Percentiles rank a stretch among this genome's conserved stretches.
Evolutionary conservation across 2,113 vertebrate genomes (phyloP).

Genomic region (Epinephelus lanceolatus): DNA sequence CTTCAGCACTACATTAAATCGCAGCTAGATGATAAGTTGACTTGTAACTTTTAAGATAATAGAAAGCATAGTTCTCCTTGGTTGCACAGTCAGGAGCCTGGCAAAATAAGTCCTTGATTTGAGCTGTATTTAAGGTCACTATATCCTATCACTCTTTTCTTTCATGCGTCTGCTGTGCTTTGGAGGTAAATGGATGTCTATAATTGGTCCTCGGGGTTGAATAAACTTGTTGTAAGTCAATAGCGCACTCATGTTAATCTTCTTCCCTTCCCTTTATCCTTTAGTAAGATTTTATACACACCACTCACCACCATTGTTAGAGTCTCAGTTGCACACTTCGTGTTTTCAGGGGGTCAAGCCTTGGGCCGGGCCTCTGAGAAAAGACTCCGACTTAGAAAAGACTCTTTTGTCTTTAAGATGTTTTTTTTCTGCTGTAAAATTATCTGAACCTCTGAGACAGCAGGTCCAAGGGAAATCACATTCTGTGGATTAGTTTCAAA

Average conservation of each 20-base stretch:
- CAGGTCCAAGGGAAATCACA: constrained; percentile 72
- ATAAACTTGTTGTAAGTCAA: constrained; percentile 5
- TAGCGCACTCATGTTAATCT: constrained; percentile 11
- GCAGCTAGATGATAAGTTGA: constrained; percentile 1
- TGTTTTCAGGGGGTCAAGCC: constrained; percentile 33
- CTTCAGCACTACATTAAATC: constrained; percentile 36
- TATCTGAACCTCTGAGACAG: constrained; percentile 53
- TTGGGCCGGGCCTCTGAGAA: constrained; percentile 18
- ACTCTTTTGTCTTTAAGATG: constrained; percentile 41
- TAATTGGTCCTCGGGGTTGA: constrained; percentile 18
- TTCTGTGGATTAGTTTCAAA: constrained; percentile 65
- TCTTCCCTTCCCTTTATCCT: not conserved
- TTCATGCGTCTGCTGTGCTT: constrained; percentile 15
- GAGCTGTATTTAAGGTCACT: constrained; percentile 25
- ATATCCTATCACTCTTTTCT: constrained; percentile 2
- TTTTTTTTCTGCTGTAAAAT: constrained; percentile 43
- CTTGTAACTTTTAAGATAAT: constrained; percentile 29
- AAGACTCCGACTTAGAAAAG: not conserved
- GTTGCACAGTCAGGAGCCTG: constrained; percentile 17
- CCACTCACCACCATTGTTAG: not conserved
- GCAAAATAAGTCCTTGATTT: constrained; percentile 37
- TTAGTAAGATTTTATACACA: not conserved
- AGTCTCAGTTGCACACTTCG: constrained; percentile 16
- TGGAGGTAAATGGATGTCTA: constrained; percentile 1
- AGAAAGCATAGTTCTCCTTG: constrained; percentile 11